A percentile compares a stretch with the other conserved stretches of the same genome.
phyloP scores from a whole-genome alignment of 2,113 vertebrate species.

The Dromas ardeola region DNA sequence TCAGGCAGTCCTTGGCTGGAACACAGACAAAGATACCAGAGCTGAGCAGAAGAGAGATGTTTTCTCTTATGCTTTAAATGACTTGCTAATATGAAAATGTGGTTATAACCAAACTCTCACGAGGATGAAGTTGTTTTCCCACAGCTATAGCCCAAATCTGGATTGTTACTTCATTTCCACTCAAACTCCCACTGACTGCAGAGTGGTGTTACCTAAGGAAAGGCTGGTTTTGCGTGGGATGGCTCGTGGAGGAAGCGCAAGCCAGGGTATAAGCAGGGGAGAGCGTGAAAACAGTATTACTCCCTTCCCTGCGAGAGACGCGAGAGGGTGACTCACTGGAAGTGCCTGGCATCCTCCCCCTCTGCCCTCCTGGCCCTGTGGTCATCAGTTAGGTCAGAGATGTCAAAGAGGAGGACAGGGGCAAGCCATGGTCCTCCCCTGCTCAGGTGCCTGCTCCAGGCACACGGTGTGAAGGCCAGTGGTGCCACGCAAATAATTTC shows the following conservation, averaged over 20 bases:
- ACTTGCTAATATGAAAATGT: background rate
- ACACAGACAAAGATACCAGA: background rate
- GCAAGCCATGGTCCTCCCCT: background rate
- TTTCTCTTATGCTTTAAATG: constrained; percentile 22
- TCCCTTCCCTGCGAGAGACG: background rate
- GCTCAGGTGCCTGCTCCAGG: background rate
- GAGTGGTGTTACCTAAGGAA: background rate
- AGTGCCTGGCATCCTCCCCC: background rate
- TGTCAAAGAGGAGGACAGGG: background rate
- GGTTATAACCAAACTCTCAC: background rate
- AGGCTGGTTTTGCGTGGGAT: background rate
- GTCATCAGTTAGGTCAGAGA: background rate
- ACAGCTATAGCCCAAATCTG: background rate
- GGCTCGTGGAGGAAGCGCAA: background rate
- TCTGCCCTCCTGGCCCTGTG: background rate
- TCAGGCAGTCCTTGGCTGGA: background rate
- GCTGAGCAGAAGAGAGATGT: background rate
- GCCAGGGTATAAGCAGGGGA: background rate
- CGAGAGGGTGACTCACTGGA: background rate
- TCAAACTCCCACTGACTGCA: background rate
- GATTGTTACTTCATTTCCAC: background rate
- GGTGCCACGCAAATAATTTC: background rate
- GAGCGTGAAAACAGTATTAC: background rate
- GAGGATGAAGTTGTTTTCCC: background rate
- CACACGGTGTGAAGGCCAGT: background rate